Conservation (phyloP, 1,140 invertebrate genomes). For the Procambarus clarkii region DNA sequence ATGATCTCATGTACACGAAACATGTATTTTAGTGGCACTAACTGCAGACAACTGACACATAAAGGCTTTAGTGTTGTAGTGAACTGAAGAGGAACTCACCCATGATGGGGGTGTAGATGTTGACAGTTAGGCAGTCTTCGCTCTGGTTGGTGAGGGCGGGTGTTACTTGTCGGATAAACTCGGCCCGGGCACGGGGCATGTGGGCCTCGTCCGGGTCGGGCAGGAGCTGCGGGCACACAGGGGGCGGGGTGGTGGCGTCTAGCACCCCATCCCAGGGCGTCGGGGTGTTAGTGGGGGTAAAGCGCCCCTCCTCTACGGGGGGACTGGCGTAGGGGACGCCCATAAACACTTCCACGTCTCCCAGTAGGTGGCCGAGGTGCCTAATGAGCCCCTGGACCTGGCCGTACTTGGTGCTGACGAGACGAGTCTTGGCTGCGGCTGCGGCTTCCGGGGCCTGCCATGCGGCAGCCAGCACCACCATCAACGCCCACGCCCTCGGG, state of each 20-base stretch:
- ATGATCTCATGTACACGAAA: too few relatives aligned
- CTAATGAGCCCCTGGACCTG: slow-evolving; percentile 71
- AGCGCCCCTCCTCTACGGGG: slow-evolving; percentile 91
- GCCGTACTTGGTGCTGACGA: slow-evolving; percentile 72
- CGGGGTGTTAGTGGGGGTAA: slow-evolving; percentile 95
- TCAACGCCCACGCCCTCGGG: slow-evolving; percentile 63
- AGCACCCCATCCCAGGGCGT: slow-evolving; percentile 93
- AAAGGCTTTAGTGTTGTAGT: too few relatives aligned
- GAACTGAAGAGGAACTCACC: slow-evolving; percentile 46
- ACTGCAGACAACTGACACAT: too few relatives aligned
- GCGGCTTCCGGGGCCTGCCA: slow-evolving; percentile 51
- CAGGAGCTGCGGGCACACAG: slow-evolving; percentile 88
- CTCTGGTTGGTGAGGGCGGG: slow-evolving; percentile 92
- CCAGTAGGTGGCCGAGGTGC: slow-evolving; percentile 77
- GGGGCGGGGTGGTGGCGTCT: slow-evolving; percentile 85
- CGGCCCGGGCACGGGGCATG: slow-evolving; percentile 91
- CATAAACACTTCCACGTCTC: slow-evolving; percentile 93
- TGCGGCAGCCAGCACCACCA: slow-evolving; percentile 61
- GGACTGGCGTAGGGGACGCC: slow-evolving; percentile 97
- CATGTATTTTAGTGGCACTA: too few relatives aligned
- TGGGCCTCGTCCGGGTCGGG: slow-evolving; percentile 78
- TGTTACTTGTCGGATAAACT: slow-evolving; percentile 88
- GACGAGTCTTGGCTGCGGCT: slow-evolving; percentile 67
- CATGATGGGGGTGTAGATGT: slow-evolving; percentile 90
- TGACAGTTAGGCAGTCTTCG: slow-evolving; percentile 97